These are phyloP conservation scores for Macrosteles quadrilineatus DNA, from an alignment of 1,140 invertebrate species.

Conservation along the genomic window DNA sequence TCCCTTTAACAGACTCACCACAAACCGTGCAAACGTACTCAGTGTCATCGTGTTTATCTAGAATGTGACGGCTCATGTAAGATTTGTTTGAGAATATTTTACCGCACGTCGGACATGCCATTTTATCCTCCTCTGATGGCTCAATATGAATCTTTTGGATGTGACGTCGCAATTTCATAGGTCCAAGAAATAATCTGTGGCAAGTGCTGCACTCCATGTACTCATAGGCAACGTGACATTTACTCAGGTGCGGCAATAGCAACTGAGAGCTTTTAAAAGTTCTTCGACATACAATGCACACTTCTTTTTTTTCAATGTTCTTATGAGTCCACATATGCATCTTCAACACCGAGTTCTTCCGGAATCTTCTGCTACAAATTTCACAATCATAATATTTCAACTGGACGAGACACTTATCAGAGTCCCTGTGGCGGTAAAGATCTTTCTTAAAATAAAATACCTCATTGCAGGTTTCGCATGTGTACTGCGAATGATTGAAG, in stretches of 20 bases:
- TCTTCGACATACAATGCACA: background rate
- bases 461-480: background rate
- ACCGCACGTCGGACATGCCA: background rate
- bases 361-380: too few relatives aligned
- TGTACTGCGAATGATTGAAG: background rate
- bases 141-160: background rate
- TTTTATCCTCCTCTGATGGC: background rate
- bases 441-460: background rate
- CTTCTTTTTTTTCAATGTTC: background rate
- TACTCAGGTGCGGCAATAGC: background rate
- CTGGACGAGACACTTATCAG: too few relatives aligned
- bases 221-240: background rate
- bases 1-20: background rate
- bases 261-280: background rate
- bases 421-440: background rate
- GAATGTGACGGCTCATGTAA: background rate
- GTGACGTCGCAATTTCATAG: background rate
- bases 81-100: background rate
- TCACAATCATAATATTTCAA: too few relatives aligned
- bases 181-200: background rate
- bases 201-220: background rate
- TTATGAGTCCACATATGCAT: background rate
- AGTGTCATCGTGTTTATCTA: background rate
- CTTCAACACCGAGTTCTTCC: background rate
- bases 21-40: background rate